Percentiles rank a stretch among this genome's conserved stretches.
Conservation (phyloP, 1,140 invertebrate species). For the Parasteatoda tepidariorum region DNA sequence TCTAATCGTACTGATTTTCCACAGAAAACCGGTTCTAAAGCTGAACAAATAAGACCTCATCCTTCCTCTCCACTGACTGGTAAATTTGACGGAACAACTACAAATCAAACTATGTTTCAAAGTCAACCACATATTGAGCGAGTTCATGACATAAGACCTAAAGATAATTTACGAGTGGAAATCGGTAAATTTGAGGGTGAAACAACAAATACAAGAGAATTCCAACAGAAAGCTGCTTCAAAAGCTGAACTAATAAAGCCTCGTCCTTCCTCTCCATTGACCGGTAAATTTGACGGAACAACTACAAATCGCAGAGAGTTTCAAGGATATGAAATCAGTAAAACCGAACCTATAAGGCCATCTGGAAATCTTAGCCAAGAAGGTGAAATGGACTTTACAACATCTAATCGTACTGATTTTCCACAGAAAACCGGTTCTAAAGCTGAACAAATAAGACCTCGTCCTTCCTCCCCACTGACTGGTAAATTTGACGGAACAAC, state of each 20-base stretch:
- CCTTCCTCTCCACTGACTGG: constrained; percentile 13
- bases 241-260: not conserved
- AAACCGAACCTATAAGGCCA: constrained; percentile 4
- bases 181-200: constrained; percentile 17
- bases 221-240: constrained; percentile 58
- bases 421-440: constrained; percentile 20
- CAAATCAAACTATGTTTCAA: constrained; percentile 44
- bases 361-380: constrained; percentile 58
- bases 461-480: not conserved
- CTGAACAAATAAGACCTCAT: constrained; percentile 26
- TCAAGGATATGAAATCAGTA: constrained; percentile 5
- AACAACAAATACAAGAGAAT: constrained; percentile 64
- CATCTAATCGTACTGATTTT: constrained; percentile 64
- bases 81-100: constrained; percentile 55
- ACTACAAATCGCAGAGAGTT: constrained; percentile 27
- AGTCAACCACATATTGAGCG: not conserved
- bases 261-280: constrained; percentile 32
- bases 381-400: constrained; percentile 68
- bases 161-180: constrained; percentile 16
- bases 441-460: constrained; percentile 16
- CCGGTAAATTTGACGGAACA: not conserved
- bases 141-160: constrained; percentile 35
- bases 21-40: not conserved
- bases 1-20: constrained; percentile 36
- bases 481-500: constrained; percentile 35